Evolutionary conservation across 2,797 vertebrate genomes (phyloP).

Genomic region (Cacajao melanocephalus): DNA sequence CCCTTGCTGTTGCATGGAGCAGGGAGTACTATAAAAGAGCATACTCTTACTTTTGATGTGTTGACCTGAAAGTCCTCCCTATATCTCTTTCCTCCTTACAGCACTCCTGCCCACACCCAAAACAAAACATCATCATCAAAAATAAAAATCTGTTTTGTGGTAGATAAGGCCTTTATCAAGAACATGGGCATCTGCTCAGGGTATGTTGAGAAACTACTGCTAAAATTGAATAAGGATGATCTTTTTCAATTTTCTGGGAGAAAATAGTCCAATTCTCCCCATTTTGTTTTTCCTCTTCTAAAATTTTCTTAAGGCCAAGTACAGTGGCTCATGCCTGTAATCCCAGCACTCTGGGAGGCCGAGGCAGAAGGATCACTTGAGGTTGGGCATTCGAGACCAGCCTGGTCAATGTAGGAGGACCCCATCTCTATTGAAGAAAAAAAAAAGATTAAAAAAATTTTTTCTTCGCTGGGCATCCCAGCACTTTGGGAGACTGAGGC

Average conservation of each 20-base stretch:
- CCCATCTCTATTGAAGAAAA: not conserved
- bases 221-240: not conserved
- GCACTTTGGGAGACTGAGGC: no score
- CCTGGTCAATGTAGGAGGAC: not conserved
- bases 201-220: not conserved
- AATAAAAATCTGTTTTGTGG: not conserved
- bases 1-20: not conserved
- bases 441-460: not conserved
- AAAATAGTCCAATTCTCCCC: not conserved
- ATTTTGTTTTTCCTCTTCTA: not conserved
- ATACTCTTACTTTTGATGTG: not conserved
- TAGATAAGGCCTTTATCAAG: not conserved
- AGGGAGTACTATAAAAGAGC: not conserved
- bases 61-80: not conserved
- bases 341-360: not conserved
- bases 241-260: not conserved
- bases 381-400: not conserved
- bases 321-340: not conserved
- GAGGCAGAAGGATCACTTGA: not conserved
- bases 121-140: not conserved
- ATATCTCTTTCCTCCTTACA: not conserved
- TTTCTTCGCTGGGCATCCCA: no score
- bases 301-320: not conserved
- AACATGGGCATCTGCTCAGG: not conserved
- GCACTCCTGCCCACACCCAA: not conserved